phyloP scores from a whole-genome alignment of 2,888 invertebrate genomes.

The Microctonus hyperodae region DNA sequence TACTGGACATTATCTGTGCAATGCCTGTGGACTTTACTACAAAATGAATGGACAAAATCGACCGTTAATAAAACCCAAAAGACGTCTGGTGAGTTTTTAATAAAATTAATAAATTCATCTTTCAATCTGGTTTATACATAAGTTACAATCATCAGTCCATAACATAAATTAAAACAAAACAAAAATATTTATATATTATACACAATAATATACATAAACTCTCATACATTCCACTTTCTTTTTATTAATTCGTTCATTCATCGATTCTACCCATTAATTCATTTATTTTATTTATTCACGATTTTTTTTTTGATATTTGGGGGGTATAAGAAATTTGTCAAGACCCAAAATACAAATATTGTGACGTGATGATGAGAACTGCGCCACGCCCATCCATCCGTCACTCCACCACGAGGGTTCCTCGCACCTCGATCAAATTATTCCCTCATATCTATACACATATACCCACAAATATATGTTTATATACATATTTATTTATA shows the following conservation, averaged over 20 bases:
- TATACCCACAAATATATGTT: background rate
- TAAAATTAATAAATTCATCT: background rate
- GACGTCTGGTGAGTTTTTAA: constrained; percentile 95
- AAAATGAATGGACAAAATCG: constrained; percentile 99
- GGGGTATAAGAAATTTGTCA: constrained; percentile 1
- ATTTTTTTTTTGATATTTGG: background rate
- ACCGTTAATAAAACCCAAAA: constrained; percentile 98
- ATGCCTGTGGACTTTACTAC: constrained; percentile 91
- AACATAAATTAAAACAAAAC: background rate
- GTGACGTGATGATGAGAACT: constrained; percentile 45
- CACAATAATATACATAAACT: too few relatives aligned
- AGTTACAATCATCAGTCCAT: background rate
- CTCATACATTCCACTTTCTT: background rate
- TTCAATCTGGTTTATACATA: background rate
- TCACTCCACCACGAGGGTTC: constrained; percentile 40
- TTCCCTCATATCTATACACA: background rate
- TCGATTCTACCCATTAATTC: too few relatives aligned
- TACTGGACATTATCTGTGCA: constrained; percentile 89
- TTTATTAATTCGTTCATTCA: too few relatives aligned
- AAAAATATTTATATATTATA: background rate
- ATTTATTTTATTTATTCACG: too few relatives aligned
- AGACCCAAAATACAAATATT: constrained; percentile 45
- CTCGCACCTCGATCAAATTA: constrained; percentile 12
- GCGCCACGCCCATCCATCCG: constrained; percentile 49
- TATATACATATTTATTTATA: too few relatives aligned